phyloP scores from a whole-genome alignment of 2,888 invertebrate species.

The Lamellibrachia satsuma region DNA sequence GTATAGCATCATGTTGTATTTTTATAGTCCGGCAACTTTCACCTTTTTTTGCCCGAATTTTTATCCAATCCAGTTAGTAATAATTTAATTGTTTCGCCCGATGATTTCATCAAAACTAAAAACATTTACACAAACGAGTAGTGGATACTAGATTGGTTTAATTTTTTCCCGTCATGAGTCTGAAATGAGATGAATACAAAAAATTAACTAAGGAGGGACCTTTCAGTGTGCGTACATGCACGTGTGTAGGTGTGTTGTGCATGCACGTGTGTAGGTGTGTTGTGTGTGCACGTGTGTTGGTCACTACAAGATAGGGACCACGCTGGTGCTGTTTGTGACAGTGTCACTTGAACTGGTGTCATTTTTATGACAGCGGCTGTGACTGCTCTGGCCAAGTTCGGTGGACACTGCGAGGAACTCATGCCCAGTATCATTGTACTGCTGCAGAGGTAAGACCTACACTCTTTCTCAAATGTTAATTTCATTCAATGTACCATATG shows the following conservation, averaged over 20 bases:
- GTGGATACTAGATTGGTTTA: too few species aligned
- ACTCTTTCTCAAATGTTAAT: background rate
- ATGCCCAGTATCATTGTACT: constrained; percentile 83
- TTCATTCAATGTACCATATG: background rate
- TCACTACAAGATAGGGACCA: too few species aligned
- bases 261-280: background rate
- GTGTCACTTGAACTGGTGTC: background rate
- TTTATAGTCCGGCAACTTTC: too few species aligned
- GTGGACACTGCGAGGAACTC: constrained; percentile 90
- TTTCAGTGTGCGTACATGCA: background rate
- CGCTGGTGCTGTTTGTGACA: background rate
- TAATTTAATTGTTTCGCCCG: too few species aligned
- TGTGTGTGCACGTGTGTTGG: background rate
- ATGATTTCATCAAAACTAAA: too few species aligned
- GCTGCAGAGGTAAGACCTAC: constrained; percentile 55
- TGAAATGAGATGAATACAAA: too few species aligned
- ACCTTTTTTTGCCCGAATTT: too few species aligned
- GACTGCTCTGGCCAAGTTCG: constrained; percentile 96
- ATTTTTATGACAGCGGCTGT: constrained; percentile 79
- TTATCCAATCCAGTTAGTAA: too few species aligned
- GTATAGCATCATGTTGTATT: too few species aligned
- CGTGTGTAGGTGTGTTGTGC: background rate
- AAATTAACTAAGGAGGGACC: too few species aligned
- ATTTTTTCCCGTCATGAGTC: too few species aligned
- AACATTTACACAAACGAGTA: too few species aligned